Base-by-base conservation (phyloP, 1,140 invertebrate genomes). In the Brachionus asplanchnoidis region DNA sequence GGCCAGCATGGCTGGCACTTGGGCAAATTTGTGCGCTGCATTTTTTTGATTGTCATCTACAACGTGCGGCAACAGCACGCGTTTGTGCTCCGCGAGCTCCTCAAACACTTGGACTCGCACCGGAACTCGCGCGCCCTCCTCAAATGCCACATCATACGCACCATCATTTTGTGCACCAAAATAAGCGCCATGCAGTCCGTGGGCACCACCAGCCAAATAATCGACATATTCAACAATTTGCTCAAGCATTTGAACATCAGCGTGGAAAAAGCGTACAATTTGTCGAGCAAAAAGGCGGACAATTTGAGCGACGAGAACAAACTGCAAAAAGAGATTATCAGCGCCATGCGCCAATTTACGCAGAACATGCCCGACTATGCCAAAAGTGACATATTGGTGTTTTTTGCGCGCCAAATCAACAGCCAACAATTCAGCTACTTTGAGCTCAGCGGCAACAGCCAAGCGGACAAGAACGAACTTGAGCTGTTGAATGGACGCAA, bases 181-280 rank as follows among this genome's bases (percentile, higher is more conserved):
- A 68, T 82, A 44, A 44, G 36, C 12, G 79, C 79, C 23, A 82
- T 82, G 79, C 79, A 65, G 20, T 82, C 79, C 11, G 79, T 82
- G 6, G 79, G 79, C 42, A 82, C 79, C 14, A 46, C 79, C 20
- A 50, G 79, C 65, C 79, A 82, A 42, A 82, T 82, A 82, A 82
- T 82, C 17, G 79, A 82, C n/a, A 65, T 82, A 36, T 82, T 82
- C 26, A 82, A 42, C 11, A 82, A 82, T 66, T 82, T 82, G 20
- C 28, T 82, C 7, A 82, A 82, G 17, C 79, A 82, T n/a, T 23
- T 82, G 53, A 65, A 82, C 23, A 65, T 42, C 12, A 68, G 53
- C 28, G 79, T 82, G 26, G 79, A 82, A 46, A 60, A 68, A 36
- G 40, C 79, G n/a, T 60, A 20, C 28, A 68, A 82, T 40, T 68